Base-by-base conservation (phyloP, 23 tunicate genomes). In the Phallusia fumigata region DNA sequence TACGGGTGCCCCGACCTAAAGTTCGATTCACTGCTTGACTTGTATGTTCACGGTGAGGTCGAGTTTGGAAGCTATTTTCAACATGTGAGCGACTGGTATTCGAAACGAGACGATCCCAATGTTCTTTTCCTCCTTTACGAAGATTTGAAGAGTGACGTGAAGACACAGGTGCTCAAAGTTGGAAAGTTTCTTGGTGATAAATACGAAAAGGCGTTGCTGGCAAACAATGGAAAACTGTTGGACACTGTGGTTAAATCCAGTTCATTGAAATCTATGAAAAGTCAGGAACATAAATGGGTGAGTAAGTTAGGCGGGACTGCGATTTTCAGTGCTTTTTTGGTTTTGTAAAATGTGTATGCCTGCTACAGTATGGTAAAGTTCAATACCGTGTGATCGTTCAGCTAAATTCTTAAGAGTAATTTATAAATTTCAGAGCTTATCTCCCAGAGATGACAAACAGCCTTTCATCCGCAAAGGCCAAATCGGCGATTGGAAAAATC, bases 71-170 rank as follows among this genome's bases (percentile, higher is more conserved):
- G 75, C 44, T 81, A 83, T 79, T 88, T 84, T 35, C 80, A 84
- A 0, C 86, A 81, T 21, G 52, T 88, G 28, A 33, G 36, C 35
- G 74, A 65, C 15, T 88, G 93, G 93, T 79, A 78, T 44, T 32
- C 26, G 16, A 80, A 74, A 31, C 75, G 80, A 50, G 69, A 84
- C 32, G 80, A 88, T 24, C 65, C 81, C 31, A 78, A 65, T 35
- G 80, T 88, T 36, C 51, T 87, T 5, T 88, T 88, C 33, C 74
- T 88, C 34, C 73, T 88, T 32, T 88, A 88, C 53, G 93, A 88
- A 52, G 80, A 84, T 32, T 65, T 88, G 24, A 74, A 74, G 35
- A 69, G 45, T 3, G 88, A 88, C 52, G 18, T 65, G 5, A 21
- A 52, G 40, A 33, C 22, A 0, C 50, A 79, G 24, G 64, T 88